Conservation (phyloP, 2,113 vertebrate species). For the Chrysochloris asiatica region DNA sequence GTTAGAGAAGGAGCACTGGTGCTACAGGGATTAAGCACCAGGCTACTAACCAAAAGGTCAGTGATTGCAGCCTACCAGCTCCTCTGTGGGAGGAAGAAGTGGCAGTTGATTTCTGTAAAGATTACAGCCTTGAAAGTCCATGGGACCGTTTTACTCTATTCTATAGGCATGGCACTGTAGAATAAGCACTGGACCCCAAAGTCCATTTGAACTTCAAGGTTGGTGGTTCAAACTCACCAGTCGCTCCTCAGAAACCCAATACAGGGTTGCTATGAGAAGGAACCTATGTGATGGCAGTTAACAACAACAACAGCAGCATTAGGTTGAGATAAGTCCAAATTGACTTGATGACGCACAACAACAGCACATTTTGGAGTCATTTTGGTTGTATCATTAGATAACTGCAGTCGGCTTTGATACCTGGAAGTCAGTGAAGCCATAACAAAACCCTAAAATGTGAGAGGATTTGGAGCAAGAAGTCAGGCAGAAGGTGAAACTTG, state of each 20-base stretch:
- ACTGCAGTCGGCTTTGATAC: background rate
- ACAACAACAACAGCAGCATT: no score
- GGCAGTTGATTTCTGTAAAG: background rate
- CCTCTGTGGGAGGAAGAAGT: background rate
- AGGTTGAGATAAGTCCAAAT: background rate
- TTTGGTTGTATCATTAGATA: background rate
- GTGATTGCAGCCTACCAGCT: background rate
- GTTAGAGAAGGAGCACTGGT: background rate
- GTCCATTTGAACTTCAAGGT: no score
- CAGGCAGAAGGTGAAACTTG: background rate
- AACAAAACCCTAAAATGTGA: background rate
- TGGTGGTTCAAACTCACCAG: no score
- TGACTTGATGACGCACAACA: background rate
- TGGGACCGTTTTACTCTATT: background rate
- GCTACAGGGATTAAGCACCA: background rate
- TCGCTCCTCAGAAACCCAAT: no score
- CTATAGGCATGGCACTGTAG: background rate
- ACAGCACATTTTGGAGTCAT: background rate
- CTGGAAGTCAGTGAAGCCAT: background rate
- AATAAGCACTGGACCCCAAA: no score
- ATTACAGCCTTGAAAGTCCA: background rate
- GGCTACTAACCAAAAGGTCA: background rate
- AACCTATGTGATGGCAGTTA: no score
- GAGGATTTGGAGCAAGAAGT: background rate
- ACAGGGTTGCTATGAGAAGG: no score